Conservation (phyloP, 2,888 invertebrate genomes). For the Rotaria sp. region DNA sequence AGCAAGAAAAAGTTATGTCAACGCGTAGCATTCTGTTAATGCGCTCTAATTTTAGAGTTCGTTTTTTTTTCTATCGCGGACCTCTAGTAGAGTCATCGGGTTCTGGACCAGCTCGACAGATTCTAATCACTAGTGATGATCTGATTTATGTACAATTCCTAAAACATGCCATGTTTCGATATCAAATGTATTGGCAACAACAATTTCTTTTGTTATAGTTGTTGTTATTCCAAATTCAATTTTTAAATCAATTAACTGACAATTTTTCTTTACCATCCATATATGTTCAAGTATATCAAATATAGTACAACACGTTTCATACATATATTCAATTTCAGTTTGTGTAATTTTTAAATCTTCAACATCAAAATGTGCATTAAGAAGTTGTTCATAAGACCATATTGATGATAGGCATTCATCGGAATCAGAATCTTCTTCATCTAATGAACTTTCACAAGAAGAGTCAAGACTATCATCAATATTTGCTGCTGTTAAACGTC, state of each 20-base stretch:
- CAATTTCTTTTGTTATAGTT: neutral
- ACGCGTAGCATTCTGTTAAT: no score
- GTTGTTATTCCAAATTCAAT: constrained; percentile 27
- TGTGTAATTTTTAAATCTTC: constrained; percentile 30
- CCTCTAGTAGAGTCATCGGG: no score
- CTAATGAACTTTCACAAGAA: neutral
- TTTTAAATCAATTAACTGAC: constrained; percentile 30
- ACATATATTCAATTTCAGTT: constrained; percentile 26
- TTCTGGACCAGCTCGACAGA: no score
- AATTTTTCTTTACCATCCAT: constrained; percentile 17
- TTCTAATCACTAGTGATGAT: no score
- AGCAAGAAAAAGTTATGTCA: no score
- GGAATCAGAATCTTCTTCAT: neutral
- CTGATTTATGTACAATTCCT: no score
- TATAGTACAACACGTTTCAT: neutral
- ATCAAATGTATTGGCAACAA: constrained; percentile 9
- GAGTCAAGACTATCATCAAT: neutral
- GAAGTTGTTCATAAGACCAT: constrained; percentile 22
- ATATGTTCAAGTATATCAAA: constrained; percentile 26
- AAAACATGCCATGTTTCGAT: constrained; percentile 23
- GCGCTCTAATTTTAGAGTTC: no score
- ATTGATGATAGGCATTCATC: neutral
- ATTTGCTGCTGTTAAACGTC: neutral
- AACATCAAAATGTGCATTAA: constrained; percentile 14
- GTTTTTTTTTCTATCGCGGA: no score